Percentiles rank a stretch among this genome's conserved stretches.
These are phyloP conservation scores for Gambelia wislizenii DNA, from an alignment of 2,797 vertebrate genomes.

Conservation along the genomic window DNA sequence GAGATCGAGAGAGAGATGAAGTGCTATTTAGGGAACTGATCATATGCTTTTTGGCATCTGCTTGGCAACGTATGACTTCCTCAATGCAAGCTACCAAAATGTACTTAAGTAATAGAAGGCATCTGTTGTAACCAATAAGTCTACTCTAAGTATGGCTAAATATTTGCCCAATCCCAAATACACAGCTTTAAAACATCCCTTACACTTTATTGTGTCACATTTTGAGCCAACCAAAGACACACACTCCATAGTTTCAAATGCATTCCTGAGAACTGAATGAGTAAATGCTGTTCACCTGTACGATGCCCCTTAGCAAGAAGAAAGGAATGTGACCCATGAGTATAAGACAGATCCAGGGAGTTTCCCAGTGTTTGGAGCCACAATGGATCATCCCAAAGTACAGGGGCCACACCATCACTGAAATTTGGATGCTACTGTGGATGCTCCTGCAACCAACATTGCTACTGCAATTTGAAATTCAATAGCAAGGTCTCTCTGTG, in stretches of 20 bases:
- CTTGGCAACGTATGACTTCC: not conserved
- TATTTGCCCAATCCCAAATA: not conserved
- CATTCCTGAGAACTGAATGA: not conserved
- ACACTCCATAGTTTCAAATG: not conserved
- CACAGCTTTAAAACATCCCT: not conserved
- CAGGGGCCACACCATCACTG: no score
- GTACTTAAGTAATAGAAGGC: no score
- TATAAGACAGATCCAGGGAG: no score
- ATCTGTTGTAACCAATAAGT: no score
- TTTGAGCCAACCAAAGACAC: not conserved
- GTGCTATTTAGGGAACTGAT: not conserved
- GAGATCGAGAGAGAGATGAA: not conserved
- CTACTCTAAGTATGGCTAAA: no score
- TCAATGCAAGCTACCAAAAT: not conserved
- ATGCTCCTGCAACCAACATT: no score
- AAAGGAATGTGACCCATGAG: not conserved
- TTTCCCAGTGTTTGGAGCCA: no score
- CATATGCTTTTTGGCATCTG: not conserved
- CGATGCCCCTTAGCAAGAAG: not conserved
- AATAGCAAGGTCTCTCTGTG: no score
- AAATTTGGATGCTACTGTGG: no score
- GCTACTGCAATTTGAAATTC: no score
- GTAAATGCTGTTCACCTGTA: not conserved
- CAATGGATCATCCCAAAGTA: no score
- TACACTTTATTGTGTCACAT: not conserved